Evolutionary conservation across 2,888 invertebrate genomes (phyloP).

Genomic region (Helleia helle): DNA sequence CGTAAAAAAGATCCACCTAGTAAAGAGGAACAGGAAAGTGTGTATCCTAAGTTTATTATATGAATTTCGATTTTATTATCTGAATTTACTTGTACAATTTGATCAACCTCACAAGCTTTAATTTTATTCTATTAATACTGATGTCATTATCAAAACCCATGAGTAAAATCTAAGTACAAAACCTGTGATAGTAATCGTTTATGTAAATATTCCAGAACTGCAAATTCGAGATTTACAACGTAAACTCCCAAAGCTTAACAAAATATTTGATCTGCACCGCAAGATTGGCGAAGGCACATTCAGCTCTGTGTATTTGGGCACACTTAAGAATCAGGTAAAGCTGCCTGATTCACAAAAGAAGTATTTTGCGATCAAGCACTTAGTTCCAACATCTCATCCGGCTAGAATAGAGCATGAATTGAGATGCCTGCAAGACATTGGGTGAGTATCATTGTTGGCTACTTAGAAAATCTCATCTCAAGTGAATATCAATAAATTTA

Average conservation of each 20-base stretch:
- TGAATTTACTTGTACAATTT: no score
- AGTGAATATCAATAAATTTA: no score
- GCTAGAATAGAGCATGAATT: conserved; percentile 86
- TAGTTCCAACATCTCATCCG: conserved; percentile 90
- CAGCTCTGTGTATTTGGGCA: conserved; percentile 88
- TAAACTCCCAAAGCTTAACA: conserved; percentile 75
- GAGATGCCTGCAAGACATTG: conserved; percentile 83
- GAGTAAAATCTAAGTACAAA: no score
- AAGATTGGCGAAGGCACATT: conserved; percentile 91
- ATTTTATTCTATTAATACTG: no score
- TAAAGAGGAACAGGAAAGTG: conserved; percentile 54
- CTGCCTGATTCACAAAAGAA: conserved; percentile 58
- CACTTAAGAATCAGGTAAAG: conserved; percentile 64
- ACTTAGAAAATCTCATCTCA: no score
- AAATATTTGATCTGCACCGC: conserved; percentile 77
- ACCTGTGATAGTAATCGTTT: not conserved
- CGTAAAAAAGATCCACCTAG: conserved; percentile 32
- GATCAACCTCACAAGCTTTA: no score
- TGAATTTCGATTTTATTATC: no score
- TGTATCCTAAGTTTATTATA: conserved; percentile 17
- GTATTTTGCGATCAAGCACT: conserved; percentile 88
- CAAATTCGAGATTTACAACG: conserved; percentile 56
- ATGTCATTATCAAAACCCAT: no score
- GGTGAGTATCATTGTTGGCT: no score
- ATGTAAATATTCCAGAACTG: conserved; percentile 31